Evolutionary conservation across 2,888 invertebrate species (phyloP), one percentile per base, ranked within the genome.

Genomic region (Brachycybe producta): DNA sequence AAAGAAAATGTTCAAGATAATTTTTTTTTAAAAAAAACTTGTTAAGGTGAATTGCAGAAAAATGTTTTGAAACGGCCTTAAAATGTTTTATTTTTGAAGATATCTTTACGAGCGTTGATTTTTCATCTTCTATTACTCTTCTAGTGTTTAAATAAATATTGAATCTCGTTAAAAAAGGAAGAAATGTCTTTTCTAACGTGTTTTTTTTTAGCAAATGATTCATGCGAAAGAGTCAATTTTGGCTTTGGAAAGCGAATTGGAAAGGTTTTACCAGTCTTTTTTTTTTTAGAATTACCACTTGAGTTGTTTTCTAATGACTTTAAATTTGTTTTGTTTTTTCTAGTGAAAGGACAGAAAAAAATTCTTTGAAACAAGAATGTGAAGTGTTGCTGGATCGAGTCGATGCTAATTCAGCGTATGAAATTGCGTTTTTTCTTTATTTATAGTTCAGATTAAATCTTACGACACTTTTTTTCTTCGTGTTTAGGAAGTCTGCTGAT

Each of bases 201-300:
- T 30, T 3, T 42, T 2, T 42, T 42, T 40, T 8, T 42, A 42
- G 42, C 23, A 26, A 27, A 26, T 42, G 24, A 19, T 26, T 1
- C 24, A 42, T 19, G 13, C 19, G 3, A 42, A 42, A 19, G 42
- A 42, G 19, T 13, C 23, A 26, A 27, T 26, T 2, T 42, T 11
- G 24, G 27, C 15, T 13, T 42, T 42, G 27, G 42, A 42, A 42
- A 42, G 42, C 27, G 42, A 42, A n/a, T 11, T 26, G 13, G 26
- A 42, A 24, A 42, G 27, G 42, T 42, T 26, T 26, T 4, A n/a
- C 21, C 7, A 5, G n/a, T 8, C n/a, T 8, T 2, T 7, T 4
- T 8, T 41, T 13, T 40, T 15, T 8, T 13, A 40, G 15, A 19
- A 40, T 11, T 40, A 4, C 2, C 15, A 5, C 13, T 19, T 17